Evolutionary conservation across 2,113 vertebrate species (phyloP).

Genomic region (Platysternon megacephalum): DNA sequence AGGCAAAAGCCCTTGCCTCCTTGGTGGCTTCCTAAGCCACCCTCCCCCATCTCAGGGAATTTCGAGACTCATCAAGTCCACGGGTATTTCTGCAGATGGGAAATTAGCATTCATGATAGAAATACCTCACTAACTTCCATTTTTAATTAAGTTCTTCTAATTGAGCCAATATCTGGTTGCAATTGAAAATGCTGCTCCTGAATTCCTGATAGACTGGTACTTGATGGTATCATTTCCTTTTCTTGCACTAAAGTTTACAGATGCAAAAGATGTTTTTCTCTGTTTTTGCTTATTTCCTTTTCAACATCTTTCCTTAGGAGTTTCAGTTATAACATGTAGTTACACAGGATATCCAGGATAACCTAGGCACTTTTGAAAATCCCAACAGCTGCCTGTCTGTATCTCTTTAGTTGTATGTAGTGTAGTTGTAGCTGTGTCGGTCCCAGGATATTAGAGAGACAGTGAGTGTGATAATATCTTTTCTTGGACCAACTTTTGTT

Average conservation of each 20-base stretch:
- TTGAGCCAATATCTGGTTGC: not conserved
- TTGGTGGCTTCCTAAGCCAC: no score
- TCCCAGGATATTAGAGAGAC: no score
- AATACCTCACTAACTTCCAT: no score
- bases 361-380: not conserved
- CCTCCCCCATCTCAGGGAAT: no score
- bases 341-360: not conserved
- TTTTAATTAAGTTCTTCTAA: not conserved
- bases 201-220: not conserved
- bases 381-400: fast-evolving
- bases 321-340: not conserved
- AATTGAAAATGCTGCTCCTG: not conserved
- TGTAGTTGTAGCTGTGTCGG: no score
- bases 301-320: not conserved
- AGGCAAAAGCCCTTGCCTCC: no score
- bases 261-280: not conserved
- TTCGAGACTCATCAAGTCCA: no score
- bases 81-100: no score
- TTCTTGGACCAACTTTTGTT: no score
- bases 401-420: no score
- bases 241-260: not conserved
- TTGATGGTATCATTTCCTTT: not conserved
- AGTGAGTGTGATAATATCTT: no score
- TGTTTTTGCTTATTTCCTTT: not conserved
- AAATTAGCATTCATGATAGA: no score